Conservation (phyloP, 1,140 invertebrate species). For the Diachasma alloeum region DNA sequence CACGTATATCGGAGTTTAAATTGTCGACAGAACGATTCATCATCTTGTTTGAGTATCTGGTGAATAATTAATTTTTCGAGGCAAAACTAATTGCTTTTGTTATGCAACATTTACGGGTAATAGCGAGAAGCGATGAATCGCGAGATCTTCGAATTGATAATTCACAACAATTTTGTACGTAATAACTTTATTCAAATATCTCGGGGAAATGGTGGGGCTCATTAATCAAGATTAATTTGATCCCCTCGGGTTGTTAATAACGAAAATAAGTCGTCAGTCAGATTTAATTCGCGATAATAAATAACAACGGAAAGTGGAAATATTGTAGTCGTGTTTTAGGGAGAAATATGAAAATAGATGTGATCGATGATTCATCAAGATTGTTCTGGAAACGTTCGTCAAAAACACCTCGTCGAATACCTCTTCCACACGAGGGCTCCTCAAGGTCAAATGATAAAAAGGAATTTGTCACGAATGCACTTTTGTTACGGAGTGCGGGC, state of each 20-base stretch:
- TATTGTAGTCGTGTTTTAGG: neutral
- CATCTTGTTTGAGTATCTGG: neutral
- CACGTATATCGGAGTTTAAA: no score
- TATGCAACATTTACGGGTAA: neutral
- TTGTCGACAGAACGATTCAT: no score
- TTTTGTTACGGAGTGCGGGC: neutral
- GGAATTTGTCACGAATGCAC: neutral
- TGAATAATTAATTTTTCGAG: neutral
- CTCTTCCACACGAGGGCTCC: neutral
- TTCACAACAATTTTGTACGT: neutral
- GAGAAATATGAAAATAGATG: neutral
- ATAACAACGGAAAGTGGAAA: neutral
- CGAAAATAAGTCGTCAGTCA: neutral
- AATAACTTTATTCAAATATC: neutral
- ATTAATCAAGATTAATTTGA: neutral
- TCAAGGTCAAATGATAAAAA: neutral
- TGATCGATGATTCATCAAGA: neutral
- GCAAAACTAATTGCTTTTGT: neutral
- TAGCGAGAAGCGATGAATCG: neutral
- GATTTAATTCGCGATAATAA: neutral
- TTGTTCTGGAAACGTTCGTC: neutral
- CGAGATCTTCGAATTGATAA: neutral
- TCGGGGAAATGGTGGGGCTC: neutral
- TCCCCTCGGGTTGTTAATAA: neutral
- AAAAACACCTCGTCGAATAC: neutral